Percentiles rank a stretch among this genome's conserved stretches.
Conservation (phyloP, 1,140 invertebrate genomes). For the Trachymyrmex septentrionalis region DNA sequence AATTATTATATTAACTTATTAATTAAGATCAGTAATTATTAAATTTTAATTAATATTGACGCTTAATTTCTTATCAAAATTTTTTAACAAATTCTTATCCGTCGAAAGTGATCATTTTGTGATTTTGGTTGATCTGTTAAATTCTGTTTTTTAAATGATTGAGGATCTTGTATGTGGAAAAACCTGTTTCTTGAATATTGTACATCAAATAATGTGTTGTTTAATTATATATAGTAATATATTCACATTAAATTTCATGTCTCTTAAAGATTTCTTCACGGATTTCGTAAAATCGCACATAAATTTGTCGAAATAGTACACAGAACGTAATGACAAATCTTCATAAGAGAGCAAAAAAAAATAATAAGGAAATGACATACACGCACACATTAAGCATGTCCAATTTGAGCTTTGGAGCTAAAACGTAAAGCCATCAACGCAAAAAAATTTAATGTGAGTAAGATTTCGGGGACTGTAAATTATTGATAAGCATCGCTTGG, state of each 20-base stretch:
- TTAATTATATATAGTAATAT: not conserved
- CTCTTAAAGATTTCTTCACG: constrained; percentile 1
- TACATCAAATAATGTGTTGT: not conserved
- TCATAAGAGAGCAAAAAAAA: not conserved
- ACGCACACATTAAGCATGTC: no score
- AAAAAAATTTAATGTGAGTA: no score
- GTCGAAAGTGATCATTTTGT: not conserved
- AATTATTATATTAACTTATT: no score
- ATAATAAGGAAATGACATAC: not conserved
- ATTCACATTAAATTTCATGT: not conserved
- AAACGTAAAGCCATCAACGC: no score
- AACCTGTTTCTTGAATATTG: not conserved
- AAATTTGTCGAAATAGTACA: not conserved
- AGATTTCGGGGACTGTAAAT: no score
- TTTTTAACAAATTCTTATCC: not conserved
- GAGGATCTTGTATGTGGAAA: not conserved
- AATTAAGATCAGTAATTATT: not conserved
- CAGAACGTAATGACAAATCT: not conserved
- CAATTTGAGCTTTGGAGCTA: no score
- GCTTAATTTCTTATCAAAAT: not conserved
- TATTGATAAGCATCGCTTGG: no score
- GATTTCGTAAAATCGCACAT: not conserved
- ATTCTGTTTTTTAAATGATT: not conserved
- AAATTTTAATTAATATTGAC: not conserved
- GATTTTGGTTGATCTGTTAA: not conserved